Conservation (phyloP, 2,797 vertebrate genomes). For the Ciconia nigra region DNA sequence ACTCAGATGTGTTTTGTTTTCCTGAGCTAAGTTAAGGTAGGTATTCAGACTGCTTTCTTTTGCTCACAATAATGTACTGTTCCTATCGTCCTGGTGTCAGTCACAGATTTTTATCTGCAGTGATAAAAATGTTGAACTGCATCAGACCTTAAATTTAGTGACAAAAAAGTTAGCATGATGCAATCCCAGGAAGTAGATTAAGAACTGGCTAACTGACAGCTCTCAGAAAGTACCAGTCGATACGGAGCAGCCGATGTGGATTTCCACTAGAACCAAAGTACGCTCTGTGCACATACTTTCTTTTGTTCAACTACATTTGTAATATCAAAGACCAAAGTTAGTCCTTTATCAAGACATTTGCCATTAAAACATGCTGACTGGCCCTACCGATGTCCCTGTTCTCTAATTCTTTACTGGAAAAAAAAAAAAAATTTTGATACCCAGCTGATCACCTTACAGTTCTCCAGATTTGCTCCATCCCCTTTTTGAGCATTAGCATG, state of each 20-base stretch:
- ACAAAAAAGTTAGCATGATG: constrained; percentile 39
- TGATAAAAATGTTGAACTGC: constrained; percentile 50
- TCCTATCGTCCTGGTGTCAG: neutral
- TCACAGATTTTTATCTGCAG: constrained; percentile 45
- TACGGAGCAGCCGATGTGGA: neutral
- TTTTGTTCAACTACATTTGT: neutral
- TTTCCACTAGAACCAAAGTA: neutral
- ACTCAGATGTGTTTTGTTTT: neutral
- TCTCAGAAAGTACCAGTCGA: neutral
- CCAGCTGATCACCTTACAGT: neutral
- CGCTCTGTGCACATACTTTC: accelerated
- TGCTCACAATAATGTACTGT: neutral
- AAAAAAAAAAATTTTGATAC: too few relatives aligned
- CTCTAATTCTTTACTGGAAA: neutral
- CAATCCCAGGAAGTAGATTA: constrained; percentile 54
- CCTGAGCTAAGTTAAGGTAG: neutral
- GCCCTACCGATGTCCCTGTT: neutral
- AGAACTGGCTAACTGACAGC: constrained; percentile 44
- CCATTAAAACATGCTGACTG: neutral
- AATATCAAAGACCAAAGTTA: neutral
- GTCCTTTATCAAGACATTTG: neutral
- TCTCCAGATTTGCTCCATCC: neutral
- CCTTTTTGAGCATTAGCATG: neutral
- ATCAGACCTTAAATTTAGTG: constrained; percentile 66
- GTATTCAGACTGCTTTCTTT: neutral